phyloP scores from a whole-genome alignment of 2,113 vertebrate species.

The Brevimyrus niger region DNA sequence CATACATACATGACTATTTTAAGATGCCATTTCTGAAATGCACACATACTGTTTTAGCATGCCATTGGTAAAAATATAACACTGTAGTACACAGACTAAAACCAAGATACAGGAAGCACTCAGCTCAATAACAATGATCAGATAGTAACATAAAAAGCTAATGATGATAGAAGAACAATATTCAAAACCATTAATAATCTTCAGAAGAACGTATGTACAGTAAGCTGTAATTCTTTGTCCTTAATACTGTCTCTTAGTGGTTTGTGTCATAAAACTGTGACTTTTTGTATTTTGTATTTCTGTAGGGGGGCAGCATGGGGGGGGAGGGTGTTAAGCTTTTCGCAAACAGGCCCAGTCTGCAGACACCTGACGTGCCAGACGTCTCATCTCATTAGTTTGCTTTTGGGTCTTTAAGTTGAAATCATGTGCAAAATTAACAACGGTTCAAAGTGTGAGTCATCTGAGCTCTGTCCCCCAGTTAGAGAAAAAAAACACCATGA shows the following conservation, averaged over 20 bases:
- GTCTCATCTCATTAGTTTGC: slow-evolving; percentile 27
- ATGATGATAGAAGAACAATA: slow-evolving; percentile 32
- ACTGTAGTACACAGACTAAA: background rate
- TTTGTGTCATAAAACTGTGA: slow-evolving; percentile 35
- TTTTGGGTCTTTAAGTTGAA: slow-evolving; percentile 30
- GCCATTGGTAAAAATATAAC: background rate
- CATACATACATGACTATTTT: background rate
- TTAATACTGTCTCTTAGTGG: slow-evolving; percentile 20
- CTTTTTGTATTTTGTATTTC: slow-evolving; percentile 39
- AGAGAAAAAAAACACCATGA: background rate
- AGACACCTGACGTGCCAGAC: slow-evolving; percentile 23
- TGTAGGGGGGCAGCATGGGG: slow-evolving; percentile 31
- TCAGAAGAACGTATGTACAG: slow-evolving; percentile 16
- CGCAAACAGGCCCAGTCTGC: slow-evolving; percentile 35
- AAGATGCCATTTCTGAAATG: too few species aligned
- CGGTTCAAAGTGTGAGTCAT: background rate
- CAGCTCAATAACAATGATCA: slow-evolving; percentile 24
- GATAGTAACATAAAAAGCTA: slow-evolving; percentile 25
- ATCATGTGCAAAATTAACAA: slow-evolving; percentile 33
- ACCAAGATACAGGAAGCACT: background rate
- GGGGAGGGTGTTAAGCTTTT: slow-evolving; percentile 24
- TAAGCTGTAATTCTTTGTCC: slow-evolving; percentile 25
- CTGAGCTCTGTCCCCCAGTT: background rate
- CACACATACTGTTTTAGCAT: background rate
- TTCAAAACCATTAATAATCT: slow-evolving; percentile 35